Base-by-base conservation (phyloP, 2,888 invertebrate species). In the Diaphora mendica region DNA sequence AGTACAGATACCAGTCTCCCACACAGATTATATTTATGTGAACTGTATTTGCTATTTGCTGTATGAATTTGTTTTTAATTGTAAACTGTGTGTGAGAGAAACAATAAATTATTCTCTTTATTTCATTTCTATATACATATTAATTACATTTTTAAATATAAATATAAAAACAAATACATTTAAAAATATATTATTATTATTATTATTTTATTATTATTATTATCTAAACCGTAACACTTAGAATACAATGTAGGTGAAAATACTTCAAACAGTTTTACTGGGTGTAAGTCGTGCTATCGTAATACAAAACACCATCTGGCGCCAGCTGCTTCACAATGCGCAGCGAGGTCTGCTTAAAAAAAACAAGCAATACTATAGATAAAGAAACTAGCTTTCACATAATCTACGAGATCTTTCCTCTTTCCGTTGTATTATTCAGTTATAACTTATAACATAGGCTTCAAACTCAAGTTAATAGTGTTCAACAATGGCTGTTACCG, bases 301-400 rank as follows among this genome's bases (percentile, higher is more conserved):
- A 30, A 39, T 39, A 66, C n/a, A 44, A 72, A 64, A 64, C 9
- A 44, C 70, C 80, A 77, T 77, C 72, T 80, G 81, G 71, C 77
- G 77, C 72, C 75, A 76, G 68, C 73, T 65, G 64, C 64, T 69
- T 75, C 67, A 62, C 65, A 68, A 67, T 48, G 44, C 59, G 71
- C 76, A 65, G 64, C 72, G 71, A 70, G 71, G 71, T 66, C 42
- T 51, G 51, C 33, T 39, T 64, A 72, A 35, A 75, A 78, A 73
- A 75, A 75, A 66, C 59, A 68, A 62, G 65, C 65, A 42, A 62
- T 72, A 68, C 69, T 73, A 75, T 69, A 73, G 64, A 66, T 42
- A 76, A 74, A 79, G 75, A 74, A 82, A 80, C 74, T 51, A 44
- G 64, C 74, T 82, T 82, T 78, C 82, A 69, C 73, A 79, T 68